A percentile compares a stretch with the other conserved stretches of the same genome.
These are phyloP conservation scores for Lucilia cuprina DNA, from an alignment of 1,140 invertebrate species.

Conservation along the genomic window DNA sequence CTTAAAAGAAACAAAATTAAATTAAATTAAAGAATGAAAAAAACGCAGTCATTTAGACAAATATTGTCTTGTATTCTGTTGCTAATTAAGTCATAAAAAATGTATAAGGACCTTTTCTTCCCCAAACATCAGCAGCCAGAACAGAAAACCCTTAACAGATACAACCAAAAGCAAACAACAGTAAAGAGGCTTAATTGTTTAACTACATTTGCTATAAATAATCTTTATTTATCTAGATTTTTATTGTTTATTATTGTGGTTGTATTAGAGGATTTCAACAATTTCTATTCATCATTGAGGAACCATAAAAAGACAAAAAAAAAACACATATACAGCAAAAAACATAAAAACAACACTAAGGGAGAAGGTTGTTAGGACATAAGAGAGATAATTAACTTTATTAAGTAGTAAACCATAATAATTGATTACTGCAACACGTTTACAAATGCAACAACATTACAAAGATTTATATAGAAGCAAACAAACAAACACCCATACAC, in stretches of 20 bases:
- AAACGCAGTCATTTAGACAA: no score
- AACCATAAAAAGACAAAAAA: not conserved
- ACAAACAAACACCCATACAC: not conserved
- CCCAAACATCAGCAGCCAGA: no score
- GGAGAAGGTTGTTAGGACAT: not conserved
- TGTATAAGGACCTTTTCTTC: not conserved
- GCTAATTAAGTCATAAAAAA: not conserved
- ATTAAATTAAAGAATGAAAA: no score
- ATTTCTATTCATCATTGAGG: no score
- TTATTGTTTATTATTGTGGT: not conserved
- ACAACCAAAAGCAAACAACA: not conserved
- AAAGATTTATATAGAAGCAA: not conserved
- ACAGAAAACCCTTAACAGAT: no score
- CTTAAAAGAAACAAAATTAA: no score
- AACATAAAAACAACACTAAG: not conserved
- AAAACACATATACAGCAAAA: not conserved
- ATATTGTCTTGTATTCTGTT: no score
- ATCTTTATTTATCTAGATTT: not conserved
- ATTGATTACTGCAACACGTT: not conserved
- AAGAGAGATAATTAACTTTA: slow-evolving; percentile 1
- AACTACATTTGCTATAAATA: not conserved
- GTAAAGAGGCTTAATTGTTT: not conserved
- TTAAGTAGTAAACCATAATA: not conserved
- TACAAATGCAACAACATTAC: not conserved
- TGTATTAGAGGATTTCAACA: not conserved